Evolutionary conservation across 2,113 vertebrate species (phyloP).

Genomic region (Oreochromis spilurus): DNA sequence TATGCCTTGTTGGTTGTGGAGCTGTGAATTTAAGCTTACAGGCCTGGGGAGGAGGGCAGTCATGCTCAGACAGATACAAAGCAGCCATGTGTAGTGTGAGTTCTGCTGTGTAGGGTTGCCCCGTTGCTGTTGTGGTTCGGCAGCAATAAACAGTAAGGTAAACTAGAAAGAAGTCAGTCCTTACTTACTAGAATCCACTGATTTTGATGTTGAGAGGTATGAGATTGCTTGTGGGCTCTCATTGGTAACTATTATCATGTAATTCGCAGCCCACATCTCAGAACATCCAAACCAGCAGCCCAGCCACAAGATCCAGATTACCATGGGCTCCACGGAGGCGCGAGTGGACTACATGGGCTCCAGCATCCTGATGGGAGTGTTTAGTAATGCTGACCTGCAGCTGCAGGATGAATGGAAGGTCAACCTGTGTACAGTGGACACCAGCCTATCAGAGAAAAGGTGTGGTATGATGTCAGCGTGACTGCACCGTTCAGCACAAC

Average conservation of each 20-base stretch:
- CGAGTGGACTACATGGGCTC: constrained; percentile 99
- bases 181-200: background rate
- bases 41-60: background rate
- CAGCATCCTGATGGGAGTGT: constrained; percentile 97
- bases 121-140: background rate
- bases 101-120: background rate
- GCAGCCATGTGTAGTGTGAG: background rate
- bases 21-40: background rate
- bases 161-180: background rate
- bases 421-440: constrained; percentile 85
- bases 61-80: background rate
- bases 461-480: constrained; percentile 33
- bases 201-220: background rate
- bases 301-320: constrained; percentile 96
- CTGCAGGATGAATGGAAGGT: constrained; percentile 99
- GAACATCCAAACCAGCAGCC: constrained; percentile 98
- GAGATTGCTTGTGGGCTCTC: background rate
- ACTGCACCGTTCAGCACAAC: background rate
- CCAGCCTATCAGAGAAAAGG: constrained; percentile 94
- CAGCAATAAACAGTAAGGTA: background rate
- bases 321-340: constrained; percentile 98
- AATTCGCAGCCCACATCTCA: constrained; percentile 89
- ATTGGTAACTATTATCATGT: background rate
- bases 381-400: constrained; percentile 96
- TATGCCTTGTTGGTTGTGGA: background rate